phyloP scores from a whole-genome alignment of 1,140 invertebrate genomes.

The Ceratosolen solmsi region DNA sequence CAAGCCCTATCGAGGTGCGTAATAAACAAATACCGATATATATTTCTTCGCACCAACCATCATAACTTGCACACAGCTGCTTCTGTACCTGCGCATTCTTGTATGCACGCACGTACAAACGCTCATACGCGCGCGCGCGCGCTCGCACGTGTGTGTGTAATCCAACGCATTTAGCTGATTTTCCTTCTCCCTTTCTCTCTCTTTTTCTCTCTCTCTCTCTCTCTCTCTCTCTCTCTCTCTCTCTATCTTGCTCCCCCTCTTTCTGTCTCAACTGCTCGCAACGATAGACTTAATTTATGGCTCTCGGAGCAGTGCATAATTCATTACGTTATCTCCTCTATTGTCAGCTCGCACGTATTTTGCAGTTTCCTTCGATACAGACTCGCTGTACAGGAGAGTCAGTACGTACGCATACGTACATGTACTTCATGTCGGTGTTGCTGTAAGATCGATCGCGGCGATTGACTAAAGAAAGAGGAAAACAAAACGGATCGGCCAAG shows the following conservation, averaged over 20 bases:
- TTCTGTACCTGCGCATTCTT: conserved; percentile 1
- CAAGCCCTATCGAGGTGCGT: neutral
- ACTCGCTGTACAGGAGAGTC: conserved; percentile 51
- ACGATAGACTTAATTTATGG: conserved; percentile 49
- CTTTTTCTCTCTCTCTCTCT: neutral
- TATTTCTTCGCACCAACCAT: neutral
- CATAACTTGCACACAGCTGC: conserved; percentile 8
- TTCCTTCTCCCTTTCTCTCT: neutral
- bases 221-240: neutral
- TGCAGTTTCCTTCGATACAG: conserved; percentile 47
- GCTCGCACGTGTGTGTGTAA: too few species aligned
- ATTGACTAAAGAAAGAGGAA: conserved; percentile 36
- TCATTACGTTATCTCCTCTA: conserved; percentile 52
- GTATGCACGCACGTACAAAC: neutral
- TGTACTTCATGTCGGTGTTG: neutral
- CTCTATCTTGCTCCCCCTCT: neutral
- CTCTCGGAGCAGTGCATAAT: conserved; percentile 37
- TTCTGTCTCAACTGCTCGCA: neutral
- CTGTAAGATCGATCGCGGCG: conserved; percentile 42
- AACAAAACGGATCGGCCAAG: conserved; percentile 43
- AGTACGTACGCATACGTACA: conserved; percentile 53
- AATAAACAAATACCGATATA: conserved; percentile 12
- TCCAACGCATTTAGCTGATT: neutral
- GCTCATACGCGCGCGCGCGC: neutral
- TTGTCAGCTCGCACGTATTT: conserved; percentile 54